Base-by-base conservation (phyloP, 2,113 vertebrate genomes). In the Zosterops borbonicus region DNA sequence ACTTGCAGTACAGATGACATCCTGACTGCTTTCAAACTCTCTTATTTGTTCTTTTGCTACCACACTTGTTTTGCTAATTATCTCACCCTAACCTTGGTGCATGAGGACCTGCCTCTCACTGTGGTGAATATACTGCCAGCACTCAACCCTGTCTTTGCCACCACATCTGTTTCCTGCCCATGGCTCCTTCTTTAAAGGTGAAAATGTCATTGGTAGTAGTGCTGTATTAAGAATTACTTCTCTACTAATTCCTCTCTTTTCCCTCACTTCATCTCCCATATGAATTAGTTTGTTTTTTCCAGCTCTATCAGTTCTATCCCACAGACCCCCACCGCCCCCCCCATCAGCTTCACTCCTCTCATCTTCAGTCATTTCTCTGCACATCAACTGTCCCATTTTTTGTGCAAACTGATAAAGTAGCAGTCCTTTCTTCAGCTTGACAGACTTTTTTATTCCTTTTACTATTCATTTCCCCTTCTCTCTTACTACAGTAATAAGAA, bases 161-260 rank as follows among this genome's bases (percentile, higher is more conserved):
- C 6, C 27, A 24, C 37, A 44, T 39, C 37, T 0, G 0, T 37
- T 79, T 74, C 52, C 60, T 49, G 29, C 27, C 35, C 2, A 4
- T 35, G 37, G 12, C 52, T 75, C n/a, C 20, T 62, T 35, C 44
- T 70, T 79, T 35, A 33, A 44, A 65, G 58, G 7, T n/a, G 12
- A 62, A 85, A 83, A 49, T 47, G 9, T 77, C 31, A 65, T 79
- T 44, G 31, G 17, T 41, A 58, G 33, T 11, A 70, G 49, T 47
- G n/a, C n/a, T 62, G 24, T 47, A 58, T 76, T 41, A 24, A 83
- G 22, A 2, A 14, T 71, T 39, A 73, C 25, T 53, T 71, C 17
- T 77, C 18, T 59, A 59, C 24, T 15, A 31, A 68, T 63, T 77
- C 31, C 17, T 78, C 27, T 77, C 20, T 83, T 29, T 41, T 78